phyloP scores from a whole-genome alignment of 2,888 invertebrate species.

The Fragum whitleyi region DNA sequence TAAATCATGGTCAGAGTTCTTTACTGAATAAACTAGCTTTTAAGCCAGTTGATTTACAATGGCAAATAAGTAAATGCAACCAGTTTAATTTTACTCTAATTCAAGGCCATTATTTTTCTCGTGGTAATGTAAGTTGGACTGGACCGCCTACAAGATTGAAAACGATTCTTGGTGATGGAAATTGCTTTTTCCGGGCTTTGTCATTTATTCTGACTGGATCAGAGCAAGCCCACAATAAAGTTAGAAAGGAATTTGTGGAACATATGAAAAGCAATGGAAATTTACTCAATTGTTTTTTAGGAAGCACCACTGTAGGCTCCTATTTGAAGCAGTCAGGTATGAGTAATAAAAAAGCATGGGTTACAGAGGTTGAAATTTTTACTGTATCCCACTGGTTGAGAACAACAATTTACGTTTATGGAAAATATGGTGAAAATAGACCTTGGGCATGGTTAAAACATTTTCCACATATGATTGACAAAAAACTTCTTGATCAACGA shows the following conservation, averaged over 20 bases:
- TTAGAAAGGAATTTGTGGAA: background rate
- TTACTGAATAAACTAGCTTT: too few relatives aligned
- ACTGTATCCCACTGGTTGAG: slow-evolving; percentile 13
- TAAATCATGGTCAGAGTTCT: too few relatives aligned
- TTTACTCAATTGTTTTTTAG: background rate
- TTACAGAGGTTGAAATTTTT: slow-evolving; percentile 34
- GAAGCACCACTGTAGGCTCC: background rate
- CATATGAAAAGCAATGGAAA: slow-evolving; percentile 16
- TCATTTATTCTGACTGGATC: slow-evolving; percentile 35
- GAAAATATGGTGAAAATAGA: background rate
- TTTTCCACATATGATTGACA: slow-evolving; percentile 8
- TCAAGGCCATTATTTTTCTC: too few relatives aligned
- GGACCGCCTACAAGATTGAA: slow-evolving; percentile 15
- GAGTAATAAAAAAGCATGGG: slow-evolving; percentile 1
- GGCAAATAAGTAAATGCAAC: too few relatives aligned
- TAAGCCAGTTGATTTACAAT: too few relatives aligned
- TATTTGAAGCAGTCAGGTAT: slow-evolving; percentile 23
- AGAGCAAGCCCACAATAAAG: slow-evolving; percentile 21
- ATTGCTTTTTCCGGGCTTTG: slow-evolving; percentile 43
- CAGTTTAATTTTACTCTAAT: too few relatives aligned
- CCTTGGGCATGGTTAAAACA: slow-evolving; percentile 2
- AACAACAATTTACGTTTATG: slow-evolving; percentile 29
- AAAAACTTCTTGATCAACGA: background rate
- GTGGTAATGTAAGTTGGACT: too few relatives aligned
- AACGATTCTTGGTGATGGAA: slow-evolving; percentile 37